Conservation (phyloP, 53 echinoderm and acorn worm genomes). For the Echinometra lucunter region DNA sequence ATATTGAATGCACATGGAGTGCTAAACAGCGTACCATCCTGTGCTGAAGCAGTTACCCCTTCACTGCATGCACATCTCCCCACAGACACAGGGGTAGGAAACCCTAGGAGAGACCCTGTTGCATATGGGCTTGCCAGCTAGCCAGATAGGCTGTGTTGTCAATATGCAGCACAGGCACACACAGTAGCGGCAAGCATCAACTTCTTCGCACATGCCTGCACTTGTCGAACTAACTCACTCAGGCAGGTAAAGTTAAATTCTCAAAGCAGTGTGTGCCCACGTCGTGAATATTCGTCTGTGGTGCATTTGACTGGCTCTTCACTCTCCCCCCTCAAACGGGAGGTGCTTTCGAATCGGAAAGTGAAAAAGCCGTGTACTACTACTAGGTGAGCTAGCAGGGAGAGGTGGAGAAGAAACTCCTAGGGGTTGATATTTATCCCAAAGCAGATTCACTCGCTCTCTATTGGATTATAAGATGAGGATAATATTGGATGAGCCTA, state of each 20-base stretch:
- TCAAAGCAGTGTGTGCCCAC: constrained; percentile 22
- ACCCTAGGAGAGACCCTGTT: constrained; percentile 50
- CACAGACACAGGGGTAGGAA: constrained; percentile 10
- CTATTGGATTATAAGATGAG: constrained; percentile 27
- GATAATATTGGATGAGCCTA: neutral
- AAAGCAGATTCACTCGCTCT: neutral
- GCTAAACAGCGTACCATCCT: neutral
- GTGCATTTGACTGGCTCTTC: neutral
- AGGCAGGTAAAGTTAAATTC: no score
- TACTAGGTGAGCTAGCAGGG: neutral
- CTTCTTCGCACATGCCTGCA: constrained; percentile 46
- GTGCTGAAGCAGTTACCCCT: neutral
- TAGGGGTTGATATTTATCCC: neutral
- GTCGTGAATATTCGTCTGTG: constrained; percentile 41
- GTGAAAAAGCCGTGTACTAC: neutral
- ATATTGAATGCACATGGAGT: constrained; percentile 29
- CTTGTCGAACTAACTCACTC: constrained; percentile 33
- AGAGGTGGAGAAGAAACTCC: neutral
- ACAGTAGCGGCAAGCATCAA: constrained; percentile 40
- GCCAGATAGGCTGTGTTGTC: neutral
- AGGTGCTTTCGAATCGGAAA: neutral
- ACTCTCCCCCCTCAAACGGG: neutral
- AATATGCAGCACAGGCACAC: constrained; percentile 17
- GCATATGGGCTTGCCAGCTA: neutral
- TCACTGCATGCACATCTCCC: constrained; percentile 39